Evolutionary conservation across 2,888 invertebrate genomes (phyloP).

Genomic region (Caenorhabditis parvicauda): DNA sequence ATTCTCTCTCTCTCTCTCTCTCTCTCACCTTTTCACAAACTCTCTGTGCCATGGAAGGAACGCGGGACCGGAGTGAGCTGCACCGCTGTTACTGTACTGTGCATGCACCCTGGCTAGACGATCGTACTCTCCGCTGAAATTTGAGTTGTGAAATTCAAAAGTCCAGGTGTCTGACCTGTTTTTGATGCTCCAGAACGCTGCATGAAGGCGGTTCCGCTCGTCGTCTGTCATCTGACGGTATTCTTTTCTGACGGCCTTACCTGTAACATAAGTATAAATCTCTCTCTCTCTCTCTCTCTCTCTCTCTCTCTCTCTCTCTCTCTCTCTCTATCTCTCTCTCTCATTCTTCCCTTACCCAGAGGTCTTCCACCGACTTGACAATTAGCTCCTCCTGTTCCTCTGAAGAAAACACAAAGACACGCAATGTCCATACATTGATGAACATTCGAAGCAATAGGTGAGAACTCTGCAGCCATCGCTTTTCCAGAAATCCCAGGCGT

Average conservation of each 20-base stretch:
- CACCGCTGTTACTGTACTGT: constrained; percentile 30
- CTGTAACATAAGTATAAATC: no score
- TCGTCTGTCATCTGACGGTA: constrained; percentile 43
- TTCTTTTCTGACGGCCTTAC: constrained; percentile 36
- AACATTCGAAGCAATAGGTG: constrained; percentile 33
- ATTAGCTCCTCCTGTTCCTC: constrained; percentile 29
- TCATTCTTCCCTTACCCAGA: constrained; percentile 14
- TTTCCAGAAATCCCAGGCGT: constrained; percentile 42
- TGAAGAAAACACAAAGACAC: constrained; percentile 34
- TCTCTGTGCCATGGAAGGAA: constrained; percentile 39
- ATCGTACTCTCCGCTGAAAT: constrained; percentile 33
- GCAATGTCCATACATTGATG: constrained; percentile 40
- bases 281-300: no score
- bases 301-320: no score
- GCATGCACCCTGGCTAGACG: constrained; percentile 28
- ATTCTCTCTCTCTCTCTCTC: no score
- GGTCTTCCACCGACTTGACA: constrained; percentile 29
- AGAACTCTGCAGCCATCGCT: constrained; percentile 38
- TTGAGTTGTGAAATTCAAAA: background rate
- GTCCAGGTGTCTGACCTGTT: constrained; percentile 3
- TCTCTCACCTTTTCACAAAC: constrained; percentile 34
- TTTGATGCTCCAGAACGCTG: constrained; percentile 32
- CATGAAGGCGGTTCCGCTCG: constrained; percentile 37
- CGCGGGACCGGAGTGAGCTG: constrained; percentile 42
- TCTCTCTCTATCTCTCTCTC: no score